Base-by-base conservation (phyloP, 2,888 invertebrate genomes). In the Drosophila phalerata region DNA sequence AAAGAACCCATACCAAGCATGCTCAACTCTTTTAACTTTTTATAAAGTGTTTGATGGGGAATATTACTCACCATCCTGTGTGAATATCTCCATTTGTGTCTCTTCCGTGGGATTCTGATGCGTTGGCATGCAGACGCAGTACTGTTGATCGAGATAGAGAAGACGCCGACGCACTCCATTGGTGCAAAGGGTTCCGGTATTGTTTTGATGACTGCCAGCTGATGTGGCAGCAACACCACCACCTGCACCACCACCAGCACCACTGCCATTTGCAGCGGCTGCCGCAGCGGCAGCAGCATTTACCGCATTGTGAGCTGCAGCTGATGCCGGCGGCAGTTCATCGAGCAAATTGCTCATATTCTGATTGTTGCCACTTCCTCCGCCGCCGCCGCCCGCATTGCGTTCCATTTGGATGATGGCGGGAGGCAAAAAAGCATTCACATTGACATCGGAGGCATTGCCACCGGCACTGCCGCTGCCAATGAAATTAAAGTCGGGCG, bases 51-150 rank as follows among this genome's bases (percentile, higher is more conserved):
- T 38, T 8, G 19, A 49, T 49, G n/a, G 1, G n/a, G 8, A 10
- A 37, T 9, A 37, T 10, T 5, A 63, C 81, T 94, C 94, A 48
- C 95, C 95, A 22, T 95, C 94, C 83, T 95, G 95, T 90, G 95
- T 95, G 48, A 95, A 95, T 85, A 95, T 94, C 90, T 95, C 95
- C 68, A 95, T 94, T 66, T 91, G 91, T 60, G 93, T 93, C 83
- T 95, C 95, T 85, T 95, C 95, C 68, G 95, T 95, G 6, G 91
- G 91, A 71, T 89, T 91, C 45, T 84, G 90, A 68, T 95, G 94
- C 0, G 95, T 94, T 57, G 90, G 90, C 95, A 94, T 81, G 55
- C 88, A 81, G 22, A 85, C 85, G 45, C 91, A 91, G 69, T 91
- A 91, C 62, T 91, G 91, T 51, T 90, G 92, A 74, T 91, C 92